Evolutionary conservation across 2,797 vertebrate genomes (phyloP).

Genomic region (Rhynchotus rufescens): DNA sequence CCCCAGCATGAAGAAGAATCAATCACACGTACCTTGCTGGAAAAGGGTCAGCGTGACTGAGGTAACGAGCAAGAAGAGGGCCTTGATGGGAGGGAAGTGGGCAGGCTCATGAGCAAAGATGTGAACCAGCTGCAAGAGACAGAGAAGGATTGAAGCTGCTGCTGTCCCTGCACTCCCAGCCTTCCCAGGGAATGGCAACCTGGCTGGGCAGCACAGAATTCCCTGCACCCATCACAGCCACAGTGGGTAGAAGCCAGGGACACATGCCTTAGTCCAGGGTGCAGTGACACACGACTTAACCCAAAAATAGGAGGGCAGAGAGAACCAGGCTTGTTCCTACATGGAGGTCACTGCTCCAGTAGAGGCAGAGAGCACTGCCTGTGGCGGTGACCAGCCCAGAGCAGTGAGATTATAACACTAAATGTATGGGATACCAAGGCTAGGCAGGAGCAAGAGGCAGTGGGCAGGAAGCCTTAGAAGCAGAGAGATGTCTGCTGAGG

Average conservation of each 20-base stretch:
- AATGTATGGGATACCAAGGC: too few relatives aligned
- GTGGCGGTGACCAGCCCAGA: background rate
- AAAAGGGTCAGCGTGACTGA: constrained; percentile 97
- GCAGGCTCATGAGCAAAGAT: constrained; percentile 97
- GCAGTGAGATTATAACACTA: background rate
- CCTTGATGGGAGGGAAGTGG: constrained; percentile 97
- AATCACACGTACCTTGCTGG: constrained; percentile 92
- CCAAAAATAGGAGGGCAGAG: background rate
- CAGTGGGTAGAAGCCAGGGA: background rate
- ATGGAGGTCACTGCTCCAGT: background rate
- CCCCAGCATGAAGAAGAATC: background rate
- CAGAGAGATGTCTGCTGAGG: background rate
- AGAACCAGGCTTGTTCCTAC: too few relatives aligned
- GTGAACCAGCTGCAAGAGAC: constrained; percentile 91
- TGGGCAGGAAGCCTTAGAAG: background rate
- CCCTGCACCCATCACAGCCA: background rate
- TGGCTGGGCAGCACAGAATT: background rate
- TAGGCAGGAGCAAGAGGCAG: background rate
- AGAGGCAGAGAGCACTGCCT: background rate
- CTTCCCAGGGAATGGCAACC: rapidly evolving
- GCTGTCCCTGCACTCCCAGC: background rate
- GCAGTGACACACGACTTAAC: background rate
- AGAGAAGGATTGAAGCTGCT: constrained; percentile 31
- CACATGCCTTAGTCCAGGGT: background rate
- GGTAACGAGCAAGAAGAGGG: constrained; percentile 97